Conservation (phyloP, 2,888 invertebrate genomes). For the Neria commutata region DNA sequence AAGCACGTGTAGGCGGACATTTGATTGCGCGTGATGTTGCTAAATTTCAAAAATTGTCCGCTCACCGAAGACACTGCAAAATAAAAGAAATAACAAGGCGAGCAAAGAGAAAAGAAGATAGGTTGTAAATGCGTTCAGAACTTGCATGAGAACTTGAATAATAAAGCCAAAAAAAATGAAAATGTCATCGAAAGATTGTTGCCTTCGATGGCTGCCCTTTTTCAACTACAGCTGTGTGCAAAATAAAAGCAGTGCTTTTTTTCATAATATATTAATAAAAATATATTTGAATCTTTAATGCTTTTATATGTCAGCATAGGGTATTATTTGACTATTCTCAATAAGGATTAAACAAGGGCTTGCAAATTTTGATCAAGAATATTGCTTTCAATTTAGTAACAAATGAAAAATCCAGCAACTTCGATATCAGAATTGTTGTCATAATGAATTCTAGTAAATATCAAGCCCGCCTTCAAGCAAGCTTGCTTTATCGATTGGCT, state of each 20-base stretch:
- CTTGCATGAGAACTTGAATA: not conserved
- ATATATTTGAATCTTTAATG: too few species aligned
- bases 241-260: too few species aligned
- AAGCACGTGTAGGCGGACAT: conserved; percentile 78
- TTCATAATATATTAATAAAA: too few species aligned
- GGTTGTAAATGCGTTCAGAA: not conserved
- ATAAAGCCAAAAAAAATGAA: not conserved
- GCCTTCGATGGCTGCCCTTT: too few species aligned
- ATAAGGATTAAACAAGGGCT: too few species aligned
- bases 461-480: not conserved
- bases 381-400: too few species aligned
- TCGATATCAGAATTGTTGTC: not conserved
- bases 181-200: conserved; percentile 21
- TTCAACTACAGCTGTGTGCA: too few species aligned
- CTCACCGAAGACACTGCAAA: conserved; percentile 72
- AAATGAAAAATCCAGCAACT: too few species aligned
- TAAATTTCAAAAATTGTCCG: conserved; percentile 80
- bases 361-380: too few species aligned
- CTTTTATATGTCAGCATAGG: too few species aligned
- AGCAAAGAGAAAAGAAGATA: not conserved
- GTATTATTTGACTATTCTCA: too few species aligned
- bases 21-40: conserved; percentile 72
- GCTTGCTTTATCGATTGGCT: not conserved
- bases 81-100: not conserved
- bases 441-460: not conserved